Percentiles rank a stretch among this genome's conserved stretches.
These are phyloP conservation scores for Hippocampus mohnikei DNA, from an alignment of 2,113 vertebrate species.

Conservation along the genomic window DNA sequence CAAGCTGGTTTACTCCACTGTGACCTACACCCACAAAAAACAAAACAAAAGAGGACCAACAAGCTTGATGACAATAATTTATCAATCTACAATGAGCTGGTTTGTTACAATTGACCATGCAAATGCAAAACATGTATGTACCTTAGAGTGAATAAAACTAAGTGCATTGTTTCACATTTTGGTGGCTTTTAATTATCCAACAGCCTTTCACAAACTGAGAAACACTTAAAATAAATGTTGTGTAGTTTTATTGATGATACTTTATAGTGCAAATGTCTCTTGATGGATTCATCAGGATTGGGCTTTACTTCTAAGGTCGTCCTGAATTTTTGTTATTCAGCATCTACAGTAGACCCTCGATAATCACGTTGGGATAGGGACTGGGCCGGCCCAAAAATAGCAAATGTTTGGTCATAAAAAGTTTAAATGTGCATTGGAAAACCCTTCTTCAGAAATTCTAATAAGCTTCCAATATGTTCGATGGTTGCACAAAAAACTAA, in stretches of 20 bases:
- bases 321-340: no score
- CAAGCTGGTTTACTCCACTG: slow-evolving; percentile 97
- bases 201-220: neutral
- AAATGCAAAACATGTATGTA: slow-evolving; percentile 3
- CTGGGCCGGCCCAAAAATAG: no score
- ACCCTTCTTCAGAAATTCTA: no score
- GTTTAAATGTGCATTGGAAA: no score
- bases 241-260: neutral
- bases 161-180: neutral
- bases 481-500: no score
- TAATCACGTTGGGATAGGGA: no score
- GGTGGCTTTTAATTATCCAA: neutral
- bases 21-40: slow-evolving; percentile 77
- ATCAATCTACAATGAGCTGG: neutral
- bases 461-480: no score
- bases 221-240: neutral
- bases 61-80: neutral
- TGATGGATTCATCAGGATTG: neutral
- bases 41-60: neutral
- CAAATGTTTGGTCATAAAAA: no score
- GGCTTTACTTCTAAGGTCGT: neutral
- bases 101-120: neutral
- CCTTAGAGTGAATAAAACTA: neutral
- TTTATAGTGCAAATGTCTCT: neutral
- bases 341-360: no score